A percentile compares a stretch with the other conserved stretches of the same genome.
These are phyloP conservation scores for Catocala fraxini DNA, from an alignment of 2,888 invertebrate species.

Conservation along the genomic window DNA sequence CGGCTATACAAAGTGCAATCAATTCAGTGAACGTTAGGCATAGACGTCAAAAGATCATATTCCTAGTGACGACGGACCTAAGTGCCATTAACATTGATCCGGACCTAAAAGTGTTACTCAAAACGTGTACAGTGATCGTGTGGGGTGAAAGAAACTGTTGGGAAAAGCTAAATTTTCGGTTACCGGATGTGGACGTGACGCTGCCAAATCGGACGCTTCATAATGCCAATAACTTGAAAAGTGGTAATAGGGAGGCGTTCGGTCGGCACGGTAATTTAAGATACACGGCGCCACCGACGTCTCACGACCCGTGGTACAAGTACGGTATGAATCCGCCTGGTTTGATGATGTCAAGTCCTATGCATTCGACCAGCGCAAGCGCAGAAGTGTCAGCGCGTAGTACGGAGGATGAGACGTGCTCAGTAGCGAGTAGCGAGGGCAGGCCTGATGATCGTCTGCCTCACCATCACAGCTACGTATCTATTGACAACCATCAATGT, in stretches of 20 bases:
- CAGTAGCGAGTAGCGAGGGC: conserved; percentile 86
- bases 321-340: conserved; percentile 84
- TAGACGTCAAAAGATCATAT: conserved; percentile 88
- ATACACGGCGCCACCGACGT: conserved; percentile 85
- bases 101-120: conserved; percentile 91
- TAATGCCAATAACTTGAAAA: conserved; percentile 82
- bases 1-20: conserved; percentile 92
- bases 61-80: conserved; percentile 85
- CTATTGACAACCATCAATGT: conserved; percentile 85
- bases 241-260: conserved; percentile 81
- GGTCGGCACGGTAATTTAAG: conserved; percentile 84
- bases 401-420: conserved; percentile 89
- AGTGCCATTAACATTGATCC: conserved; percentile 91
- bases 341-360: conserved; percentile 88
- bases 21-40: conserved; percentile 89
- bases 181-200: conserved; percentile 92
- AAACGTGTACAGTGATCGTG: conserved; percentile 92
- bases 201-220: conserved; percentile 88
- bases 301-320: conserved; percentile 86
- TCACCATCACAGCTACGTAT: conserved; percentile 88
- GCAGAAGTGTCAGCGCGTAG: conserved; percentile 89
- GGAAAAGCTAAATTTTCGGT: conserved; percentile 94
- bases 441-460: conserved; percentile 84
- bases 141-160: conserved; percentile 95
- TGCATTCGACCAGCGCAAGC: conserved; percentile 87